Conservation (phyloP, 2,113 vertebrate species). For the Geococcyx californianus region DNA sequence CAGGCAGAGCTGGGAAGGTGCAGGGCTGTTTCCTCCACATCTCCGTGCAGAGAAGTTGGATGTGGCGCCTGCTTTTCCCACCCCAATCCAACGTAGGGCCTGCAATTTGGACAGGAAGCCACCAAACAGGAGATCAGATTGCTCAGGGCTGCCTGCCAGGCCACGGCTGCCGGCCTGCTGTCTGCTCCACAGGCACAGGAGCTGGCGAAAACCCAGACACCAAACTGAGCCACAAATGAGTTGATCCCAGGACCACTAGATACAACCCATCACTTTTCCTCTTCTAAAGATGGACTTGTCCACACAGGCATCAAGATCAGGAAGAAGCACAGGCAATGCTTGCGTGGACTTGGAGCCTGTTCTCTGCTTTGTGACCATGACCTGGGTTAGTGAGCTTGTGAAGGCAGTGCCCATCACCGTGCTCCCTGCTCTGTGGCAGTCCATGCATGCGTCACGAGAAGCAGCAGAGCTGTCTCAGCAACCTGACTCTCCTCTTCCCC, state of each 20-base stretch:
- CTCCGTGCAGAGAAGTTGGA: background rate
- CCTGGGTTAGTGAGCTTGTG: background rate
- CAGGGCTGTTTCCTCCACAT: background rate
- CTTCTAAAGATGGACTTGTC: background rate
- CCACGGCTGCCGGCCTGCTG: background rate
- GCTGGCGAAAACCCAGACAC: background rate
- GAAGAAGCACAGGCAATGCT: background rate
- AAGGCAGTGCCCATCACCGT: background rate
- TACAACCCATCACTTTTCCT: background rate
- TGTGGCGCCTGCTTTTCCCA: background rate
- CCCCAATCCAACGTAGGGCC: background rate
- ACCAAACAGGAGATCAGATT: background rate
- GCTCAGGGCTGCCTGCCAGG: background rate
- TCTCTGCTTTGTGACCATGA: background rate
- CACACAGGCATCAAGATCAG: background rate
- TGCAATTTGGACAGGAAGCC: background rate
- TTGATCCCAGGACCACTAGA: background rate
- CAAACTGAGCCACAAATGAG: background rate
- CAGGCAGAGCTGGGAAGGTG: background rate
- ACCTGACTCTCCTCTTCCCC: background rate
- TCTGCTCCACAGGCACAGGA: background rate
- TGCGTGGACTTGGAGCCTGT: background rate
- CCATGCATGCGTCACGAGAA: fast-evolving
- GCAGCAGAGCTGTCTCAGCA: background rate
- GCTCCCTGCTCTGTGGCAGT: background rate